Evolutionary conservation across 2,113 vertebrate species (phyloP).

Genomic region (Tor tambroides): DNA sequence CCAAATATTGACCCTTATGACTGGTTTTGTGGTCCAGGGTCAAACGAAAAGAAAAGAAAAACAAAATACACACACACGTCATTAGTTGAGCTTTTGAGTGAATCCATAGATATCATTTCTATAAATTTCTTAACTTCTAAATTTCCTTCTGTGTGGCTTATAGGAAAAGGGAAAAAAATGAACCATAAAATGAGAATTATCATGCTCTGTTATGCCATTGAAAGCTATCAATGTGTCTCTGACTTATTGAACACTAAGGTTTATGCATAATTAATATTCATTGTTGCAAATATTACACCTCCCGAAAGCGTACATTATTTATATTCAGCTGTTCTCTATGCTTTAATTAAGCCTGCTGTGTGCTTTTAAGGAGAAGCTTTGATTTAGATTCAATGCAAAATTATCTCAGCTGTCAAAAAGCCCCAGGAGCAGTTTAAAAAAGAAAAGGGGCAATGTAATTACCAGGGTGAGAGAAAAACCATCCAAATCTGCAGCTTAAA

Average conservation of each 20-base stretch:
- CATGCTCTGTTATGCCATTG: not conserved
- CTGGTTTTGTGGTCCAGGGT: no score
- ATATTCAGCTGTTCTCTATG: not conserved
- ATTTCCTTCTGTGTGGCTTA: not conserved
- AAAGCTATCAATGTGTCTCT: slow-evolving; percentile 15
- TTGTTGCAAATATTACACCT: slow-evolving; percentile 7
- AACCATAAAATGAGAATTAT: not conserved
- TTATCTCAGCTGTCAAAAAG: slow-evolving; percentile 10
- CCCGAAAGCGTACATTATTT: not conserved
- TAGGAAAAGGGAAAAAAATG: not conserved
- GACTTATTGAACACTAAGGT: slow-evolving; percentile 1
- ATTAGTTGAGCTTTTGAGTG: no score
- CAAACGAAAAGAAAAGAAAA: no score
- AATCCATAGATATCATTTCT: not conserved
- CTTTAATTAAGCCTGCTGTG: slow-evolving; percentile 18
- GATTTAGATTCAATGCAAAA: slow-evolving; percentile 2
- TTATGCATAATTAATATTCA: slow-evolving; percentile 5
- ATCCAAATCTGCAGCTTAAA: not conserved
- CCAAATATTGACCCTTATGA: no score
- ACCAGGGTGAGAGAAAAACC: not conserved
- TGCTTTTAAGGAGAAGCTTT: slow-evolving; percentile 5
- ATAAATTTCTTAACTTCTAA: not conserved
- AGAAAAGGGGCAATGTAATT: slow-evolving; percentile 20
- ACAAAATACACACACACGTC: no score
- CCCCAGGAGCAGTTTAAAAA: not conserved